Evolutionary conservation across 2,888 invertebrate genomes (phyloP).

Genomic region (Melinaea menophilus): DNA sequence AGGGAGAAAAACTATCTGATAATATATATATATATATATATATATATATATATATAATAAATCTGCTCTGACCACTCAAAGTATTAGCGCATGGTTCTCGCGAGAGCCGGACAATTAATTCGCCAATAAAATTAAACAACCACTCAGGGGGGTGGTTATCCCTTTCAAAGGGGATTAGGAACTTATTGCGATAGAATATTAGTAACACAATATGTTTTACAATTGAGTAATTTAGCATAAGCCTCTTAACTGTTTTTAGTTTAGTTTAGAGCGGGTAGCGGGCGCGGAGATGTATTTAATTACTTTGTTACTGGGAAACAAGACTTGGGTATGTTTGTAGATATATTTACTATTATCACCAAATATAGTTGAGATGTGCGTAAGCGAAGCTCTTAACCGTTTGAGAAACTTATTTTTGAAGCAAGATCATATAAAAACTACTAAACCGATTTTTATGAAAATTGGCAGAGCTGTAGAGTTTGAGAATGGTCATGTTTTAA

Average conservation of each 20-base stretch:
- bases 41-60: too few species aligned
- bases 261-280: constrained; percentile 9
- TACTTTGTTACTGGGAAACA: neutral
- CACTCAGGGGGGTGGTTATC: constrained; percentile 43
- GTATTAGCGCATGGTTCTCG: constrained; percentile 42
- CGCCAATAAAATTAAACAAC: constrained; percentile 69
- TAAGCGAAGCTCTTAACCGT: too few species aligned
- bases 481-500: too few species aligned
- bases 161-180: constrained; percentile 45
- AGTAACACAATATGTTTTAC: constrained; percentile 32
- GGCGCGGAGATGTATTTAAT: neutral
- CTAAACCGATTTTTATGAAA: too few species aligned
- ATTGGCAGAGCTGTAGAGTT: too few species aligned
- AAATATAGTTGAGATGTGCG: too few species aligned
- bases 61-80: neutral
- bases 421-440: too few species aligned
- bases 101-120: constrained; percentile 60
- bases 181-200: constrained; percentile 28
- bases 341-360: too few species aligned
- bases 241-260: constrained; percentile 19
- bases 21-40: too few species aligned
- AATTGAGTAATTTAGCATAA: constrained; percentile 33
- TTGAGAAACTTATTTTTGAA: too few species aligned
- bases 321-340: neutral
- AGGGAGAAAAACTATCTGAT: too few species aligned